phyloP scores from a whole-genome alignment of 2,888 invertebrate species.

The Scaptomyza reducta region DNA sequence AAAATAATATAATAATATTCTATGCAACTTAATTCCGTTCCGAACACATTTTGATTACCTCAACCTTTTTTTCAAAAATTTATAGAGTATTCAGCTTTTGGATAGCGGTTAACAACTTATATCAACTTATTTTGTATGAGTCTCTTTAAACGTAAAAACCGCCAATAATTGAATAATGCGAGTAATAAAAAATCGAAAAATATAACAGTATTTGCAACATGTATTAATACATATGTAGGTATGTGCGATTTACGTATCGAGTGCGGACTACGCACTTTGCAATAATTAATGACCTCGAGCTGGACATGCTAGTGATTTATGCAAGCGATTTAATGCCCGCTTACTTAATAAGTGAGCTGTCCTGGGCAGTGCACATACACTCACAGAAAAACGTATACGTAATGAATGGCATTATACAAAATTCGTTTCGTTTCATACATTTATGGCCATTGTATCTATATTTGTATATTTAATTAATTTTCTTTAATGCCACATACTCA shows the following conservation, averaged over 20 bases:
- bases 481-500: slow-evolving; percentile 22
- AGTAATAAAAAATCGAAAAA: slow-evolving; percentile 41
- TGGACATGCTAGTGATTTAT: slow-evolving; percentile 66
- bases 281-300: slow-evolving; percentile 65
- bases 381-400: slow-evolving; percentile 47
- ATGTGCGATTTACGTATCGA: too few species aligned
- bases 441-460: slow-evolving; percentile 54
- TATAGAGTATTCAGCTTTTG: neutral
- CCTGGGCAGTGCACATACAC: slow-evolving; percentile 22
- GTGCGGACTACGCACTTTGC: slow-evolving; percentile 45
- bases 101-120: neutral
- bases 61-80: too few species aligned
- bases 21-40: too few species aligned
- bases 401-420: slow-evolving; percentile 49
- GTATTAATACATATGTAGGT: slow-evolving; percentile 32
- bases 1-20: too few species aligned
- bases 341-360: slow-evolving; percentile 57
- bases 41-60: too few species aligned
- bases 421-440: slow-evolving; percentile 40
- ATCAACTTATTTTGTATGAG: slow-evolving; percentile 9
- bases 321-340: slow-evolving; percentile 67
- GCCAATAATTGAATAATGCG: slow-evolving; percentile 68
- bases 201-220: slow-evolving; percentile 1
- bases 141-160: slow-evolving; percentile 51
- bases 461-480: slow-evolving; percentile 70